Evolutionary conservation across 1,140 invertebrate genomes (phyloP).

Genomic region (Harlomillsia oculata): DNA sequence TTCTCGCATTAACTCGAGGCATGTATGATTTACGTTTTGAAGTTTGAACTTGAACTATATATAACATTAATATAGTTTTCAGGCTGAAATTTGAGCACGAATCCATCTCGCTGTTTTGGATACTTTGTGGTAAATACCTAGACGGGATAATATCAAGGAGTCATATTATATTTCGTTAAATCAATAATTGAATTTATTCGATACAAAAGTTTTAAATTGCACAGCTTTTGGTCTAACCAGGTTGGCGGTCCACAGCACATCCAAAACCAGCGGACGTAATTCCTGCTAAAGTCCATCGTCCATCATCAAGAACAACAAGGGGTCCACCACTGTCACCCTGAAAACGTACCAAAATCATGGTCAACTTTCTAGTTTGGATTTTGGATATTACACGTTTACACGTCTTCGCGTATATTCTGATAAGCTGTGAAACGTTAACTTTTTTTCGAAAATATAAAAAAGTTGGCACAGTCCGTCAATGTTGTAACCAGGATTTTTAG

Average conservation of each 20-base stretch:
- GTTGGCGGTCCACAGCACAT: conserved; percentile 72
- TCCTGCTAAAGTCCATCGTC: conserved; percentile 66
- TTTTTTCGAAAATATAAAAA: background rate
- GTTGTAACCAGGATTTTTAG: background rate
- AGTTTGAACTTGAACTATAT: background rate
- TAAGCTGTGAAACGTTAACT: background rate
- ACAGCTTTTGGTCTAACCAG: too few relatives aligned
- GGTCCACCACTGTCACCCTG: conserved; percentile 32
- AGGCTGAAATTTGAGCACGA: conserved; percentile 37
- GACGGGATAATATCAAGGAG: too few relatives aligned
- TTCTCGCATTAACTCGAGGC: too few relatives aligned
- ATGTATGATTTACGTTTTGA: too few relatives aligned
- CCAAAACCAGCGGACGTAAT: conserved; percentile 79
- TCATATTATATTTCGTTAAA: background rate
- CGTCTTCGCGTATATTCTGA: too few relatives aligned
- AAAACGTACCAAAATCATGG: conserved; percentile 1
- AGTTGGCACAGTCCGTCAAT: background rate
- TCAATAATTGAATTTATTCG: background rate
- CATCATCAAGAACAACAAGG: conserved; percentile 41
- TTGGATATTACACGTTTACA: too few relatives aligned
- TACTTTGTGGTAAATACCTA: conserved; percentile 52
- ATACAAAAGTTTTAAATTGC: conserved; percentile 41
- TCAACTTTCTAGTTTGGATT: background rate
- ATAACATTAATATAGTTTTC: conserved; percentile 3
- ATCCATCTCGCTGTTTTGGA: conserved; percentile 63